Percentiles rank a stretch among this genome's conserved stretches.
These are phyloP conservation scores for Ditula angustiorana DNA, from an alignment of 2,888 invertebrate species.

Conservation along the genomic window DNA sequence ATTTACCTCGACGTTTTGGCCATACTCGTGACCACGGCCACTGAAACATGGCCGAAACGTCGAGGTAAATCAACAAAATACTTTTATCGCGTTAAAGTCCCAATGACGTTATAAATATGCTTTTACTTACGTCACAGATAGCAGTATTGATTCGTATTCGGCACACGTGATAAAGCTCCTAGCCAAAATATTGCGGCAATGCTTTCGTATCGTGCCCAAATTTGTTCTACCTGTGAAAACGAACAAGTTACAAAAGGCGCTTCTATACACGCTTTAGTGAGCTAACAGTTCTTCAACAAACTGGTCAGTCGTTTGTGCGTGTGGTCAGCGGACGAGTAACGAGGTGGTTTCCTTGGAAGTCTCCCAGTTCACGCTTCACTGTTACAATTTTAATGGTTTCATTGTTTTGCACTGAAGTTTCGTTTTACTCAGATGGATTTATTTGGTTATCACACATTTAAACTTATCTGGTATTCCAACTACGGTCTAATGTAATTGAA, in stretches of 20 bases:
- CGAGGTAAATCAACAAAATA: no score
- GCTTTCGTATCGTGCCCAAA: background rate
- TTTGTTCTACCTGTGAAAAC: constrained; percentile 17
- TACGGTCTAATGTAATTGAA: no score
- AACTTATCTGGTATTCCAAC: no score
- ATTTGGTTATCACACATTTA: background rate
- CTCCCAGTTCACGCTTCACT: constrained; percentile 62
- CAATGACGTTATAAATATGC: no score
- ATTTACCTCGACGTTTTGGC: no score
- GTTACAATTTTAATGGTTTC: constrained; percentile 72
- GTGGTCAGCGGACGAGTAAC: constrained; percentile 56
- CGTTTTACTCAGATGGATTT: background rate
- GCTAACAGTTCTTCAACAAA: constrained; percentile 44
- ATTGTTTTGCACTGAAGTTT: constrained; percentile 41
- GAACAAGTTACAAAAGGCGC: constrained; percentile 25
- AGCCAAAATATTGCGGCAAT: background rate
- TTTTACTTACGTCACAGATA: background rate
- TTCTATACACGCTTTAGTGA: constrained; percentile 17
- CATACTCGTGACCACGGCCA: no score
- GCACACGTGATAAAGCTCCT: background rate
- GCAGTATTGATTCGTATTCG: background rate
- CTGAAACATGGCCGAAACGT: no score
- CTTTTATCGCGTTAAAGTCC: no score
- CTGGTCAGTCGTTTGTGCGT: constrained; percentile 37
- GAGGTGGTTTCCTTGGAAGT: constrained; percentile 62